Evolutionary conservation across 2,113 vertebrate genomes (phyloP).

Genomic region (Anser brachyrhynchus): DNA sequence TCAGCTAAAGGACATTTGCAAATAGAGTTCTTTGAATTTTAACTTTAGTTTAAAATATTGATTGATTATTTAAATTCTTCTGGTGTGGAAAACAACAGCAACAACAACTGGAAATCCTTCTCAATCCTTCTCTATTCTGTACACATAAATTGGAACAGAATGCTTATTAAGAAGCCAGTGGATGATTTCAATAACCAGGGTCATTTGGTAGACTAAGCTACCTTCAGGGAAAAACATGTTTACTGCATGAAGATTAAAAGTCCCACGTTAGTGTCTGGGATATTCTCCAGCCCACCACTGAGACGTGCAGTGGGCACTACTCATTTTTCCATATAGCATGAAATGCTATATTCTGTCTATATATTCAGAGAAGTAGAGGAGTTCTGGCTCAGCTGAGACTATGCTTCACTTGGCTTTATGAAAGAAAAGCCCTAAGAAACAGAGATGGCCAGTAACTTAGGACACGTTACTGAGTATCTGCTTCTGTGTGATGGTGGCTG

Average conservation of each 20-base stretch:
- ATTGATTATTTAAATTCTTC: neutral
- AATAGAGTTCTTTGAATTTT: neutral
- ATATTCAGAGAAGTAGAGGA: neutral
- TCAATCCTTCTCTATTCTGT: neutral
- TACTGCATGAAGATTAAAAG: neutral
- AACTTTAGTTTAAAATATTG: neutral
- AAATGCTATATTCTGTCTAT: neutral
- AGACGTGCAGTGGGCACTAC: neutral
- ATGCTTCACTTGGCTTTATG: neutral
- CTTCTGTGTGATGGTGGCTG: accelerated
- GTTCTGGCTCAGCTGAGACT: neutral
- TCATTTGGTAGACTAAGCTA: neutral
- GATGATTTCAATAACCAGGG: neutral
- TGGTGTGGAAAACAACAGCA: neutral
- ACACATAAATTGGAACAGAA: neutral
- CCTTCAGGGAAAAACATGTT: neutral
- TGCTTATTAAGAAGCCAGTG: neutral
- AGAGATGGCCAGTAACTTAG: neutral
- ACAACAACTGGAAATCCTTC: neutral
- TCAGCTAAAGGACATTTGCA: neutral
- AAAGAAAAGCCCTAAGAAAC: neutral
- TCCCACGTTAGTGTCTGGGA: neutral
- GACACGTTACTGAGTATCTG: neutral
- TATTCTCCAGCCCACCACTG: neutral
- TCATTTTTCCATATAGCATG: neutral